These are phyloP conservation scores for Diceros bicornis DNA, from an alignment of 2,797 vertebrate species.

Conservation along the genomic window DNA sequence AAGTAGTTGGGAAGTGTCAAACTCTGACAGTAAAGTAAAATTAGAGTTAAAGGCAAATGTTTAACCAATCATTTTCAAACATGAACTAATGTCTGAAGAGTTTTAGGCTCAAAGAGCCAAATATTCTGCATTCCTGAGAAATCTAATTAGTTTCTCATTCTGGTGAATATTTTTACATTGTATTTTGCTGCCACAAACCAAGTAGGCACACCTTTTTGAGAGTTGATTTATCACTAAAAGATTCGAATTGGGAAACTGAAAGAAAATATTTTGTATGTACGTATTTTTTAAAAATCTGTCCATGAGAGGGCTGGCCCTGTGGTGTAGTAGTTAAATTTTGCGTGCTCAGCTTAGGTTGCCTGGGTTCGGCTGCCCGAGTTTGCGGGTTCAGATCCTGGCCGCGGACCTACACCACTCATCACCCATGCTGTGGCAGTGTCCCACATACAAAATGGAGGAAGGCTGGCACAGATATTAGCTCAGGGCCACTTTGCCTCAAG, in stretches of 20 bases:
- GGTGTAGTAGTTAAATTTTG: too few species aligned
- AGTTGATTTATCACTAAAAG: conserved; percentile 49
- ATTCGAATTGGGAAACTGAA: background rate
- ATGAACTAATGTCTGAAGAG: background rate
- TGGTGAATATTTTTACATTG: background rate
- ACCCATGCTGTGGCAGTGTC: too few species aligned
- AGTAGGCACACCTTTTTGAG: background rate
- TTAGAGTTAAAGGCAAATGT: background rate
- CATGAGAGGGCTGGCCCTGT: too few species aligned
- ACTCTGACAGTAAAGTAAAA: background rate
- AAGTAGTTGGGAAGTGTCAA: background rate
- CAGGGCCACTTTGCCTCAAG: too few species aligned
- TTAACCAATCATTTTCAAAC: background rate
- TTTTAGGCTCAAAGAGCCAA: conserved; percentile 1
- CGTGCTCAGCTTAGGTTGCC: too few species aligned
- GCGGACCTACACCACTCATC: too few species aligned
- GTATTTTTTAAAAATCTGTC: background rate
- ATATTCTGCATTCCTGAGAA: conserved; percentile 39
- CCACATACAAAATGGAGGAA: too few species aligned
- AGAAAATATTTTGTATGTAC: background rate
- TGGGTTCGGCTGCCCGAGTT: too few species aligned
- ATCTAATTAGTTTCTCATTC: conserved; percentile 33
- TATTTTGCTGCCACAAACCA: background rate
- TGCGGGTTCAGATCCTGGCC: too few species aligned
- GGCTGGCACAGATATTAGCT: too few species aligned